phyloP scores from a whole-genome alignment of 2,888 invertebrate species.

The Criorhina ranunculi region DNA sequence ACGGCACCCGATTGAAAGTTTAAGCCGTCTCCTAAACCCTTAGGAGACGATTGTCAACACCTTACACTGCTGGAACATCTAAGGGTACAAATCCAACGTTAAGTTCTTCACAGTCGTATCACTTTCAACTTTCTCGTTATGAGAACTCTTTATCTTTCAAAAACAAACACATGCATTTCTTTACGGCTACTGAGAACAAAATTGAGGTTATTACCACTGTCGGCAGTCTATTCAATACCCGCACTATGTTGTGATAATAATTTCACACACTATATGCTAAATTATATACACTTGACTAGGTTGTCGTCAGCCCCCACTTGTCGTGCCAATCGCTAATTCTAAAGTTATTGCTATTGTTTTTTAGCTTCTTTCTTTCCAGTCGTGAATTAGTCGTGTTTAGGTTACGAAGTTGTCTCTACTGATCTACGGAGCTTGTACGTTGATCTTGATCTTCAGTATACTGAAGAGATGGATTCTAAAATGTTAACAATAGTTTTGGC shows the following conservation, averaged over 20 bases:
- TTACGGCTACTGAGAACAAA: conserved; percentile 50
- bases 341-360: conserved; percentile 54
- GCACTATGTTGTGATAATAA: conserved; percentile 70
- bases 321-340: conserved; percentile 58
- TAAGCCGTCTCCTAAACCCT: too few species aligned
- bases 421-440: conserved; percentile 55
- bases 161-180: conserved; percentile 45
- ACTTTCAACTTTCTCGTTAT: conserved; percentile 34
- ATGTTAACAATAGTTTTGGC: conserved; percentile 77
- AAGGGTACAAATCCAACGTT: neutral
- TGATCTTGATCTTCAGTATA: conserved; percentile 71
- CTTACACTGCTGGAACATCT: too few species aligned
- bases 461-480: conserved; percentile 38
- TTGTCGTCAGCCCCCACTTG: conserved; percentile 42
- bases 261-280: conserved; percentile 72
- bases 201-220: conserved; percentile 72
- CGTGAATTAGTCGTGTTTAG: conserved; percentile 66
- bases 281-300: conserved; percentile 18
- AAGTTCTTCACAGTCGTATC: conserved; percentile 3
- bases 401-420: conserved; percentile 64
- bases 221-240: conserved; percentile 48
- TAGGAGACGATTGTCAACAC: too few species aligned
- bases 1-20: too few species aligned
- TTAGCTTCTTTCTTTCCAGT: conserved; percentile 55
- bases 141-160: conserved; percentile 51